Evolutionary conservation across 2,888 invertebrate genomes (phyloP).

Genomic region (Cremastinae sp.): DNA sequence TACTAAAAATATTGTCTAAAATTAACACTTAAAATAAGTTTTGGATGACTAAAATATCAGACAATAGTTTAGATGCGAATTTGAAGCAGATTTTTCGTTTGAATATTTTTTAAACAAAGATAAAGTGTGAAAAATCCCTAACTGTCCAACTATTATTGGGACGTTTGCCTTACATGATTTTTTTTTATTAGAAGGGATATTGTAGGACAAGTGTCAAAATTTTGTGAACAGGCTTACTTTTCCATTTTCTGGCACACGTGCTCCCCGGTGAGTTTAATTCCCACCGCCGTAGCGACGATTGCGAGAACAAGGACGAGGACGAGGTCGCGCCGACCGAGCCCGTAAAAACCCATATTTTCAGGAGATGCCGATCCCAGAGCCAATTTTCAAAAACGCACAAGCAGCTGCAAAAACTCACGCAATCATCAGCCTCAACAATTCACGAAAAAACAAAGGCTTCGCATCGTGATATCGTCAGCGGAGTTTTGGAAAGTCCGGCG

Average conservation of each 20-base stretch:
- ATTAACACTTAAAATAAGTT: too few species aligned
- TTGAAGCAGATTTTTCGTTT: too few species aligned
- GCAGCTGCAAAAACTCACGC: background rate
- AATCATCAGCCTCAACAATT: background rate
- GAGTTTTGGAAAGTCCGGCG: too few species aligned
- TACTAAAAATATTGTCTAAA: too few species aligned
- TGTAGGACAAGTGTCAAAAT: constrained; percentile 20
- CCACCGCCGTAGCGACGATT: constrained; percentile 62
- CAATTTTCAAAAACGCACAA: constrained; percentile 45
- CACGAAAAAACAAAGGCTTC: background rate
- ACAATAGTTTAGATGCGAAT: too few species aligned
- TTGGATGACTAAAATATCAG: too few species aligned
- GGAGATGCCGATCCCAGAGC: constrained; percentile 50
- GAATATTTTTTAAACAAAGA: too few species aligned
- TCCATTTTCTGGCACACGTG: constrained; percentile 78
- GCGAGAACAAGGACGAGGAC: constrained; percentile 67
- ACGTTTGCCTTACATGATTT: too few species aligned
- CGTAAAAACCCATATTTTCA: constrained; percentile 61
- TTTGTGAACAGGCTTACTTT: constrained; percentile 74
- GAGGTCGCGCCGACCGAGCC: constrained; percentile 60
- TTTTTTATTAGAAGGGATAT: too few species aligned
- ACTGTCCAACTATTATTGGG: too few species aligned
- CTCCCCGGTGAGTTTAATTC: constrained; percentile 71
- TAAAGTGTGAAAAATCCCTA: too few species aligned
- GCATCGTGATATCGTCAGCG: background rate